Conservation (phyloP, 2,888 invertebrate genomes). For the Suillia variegata region DNA sequence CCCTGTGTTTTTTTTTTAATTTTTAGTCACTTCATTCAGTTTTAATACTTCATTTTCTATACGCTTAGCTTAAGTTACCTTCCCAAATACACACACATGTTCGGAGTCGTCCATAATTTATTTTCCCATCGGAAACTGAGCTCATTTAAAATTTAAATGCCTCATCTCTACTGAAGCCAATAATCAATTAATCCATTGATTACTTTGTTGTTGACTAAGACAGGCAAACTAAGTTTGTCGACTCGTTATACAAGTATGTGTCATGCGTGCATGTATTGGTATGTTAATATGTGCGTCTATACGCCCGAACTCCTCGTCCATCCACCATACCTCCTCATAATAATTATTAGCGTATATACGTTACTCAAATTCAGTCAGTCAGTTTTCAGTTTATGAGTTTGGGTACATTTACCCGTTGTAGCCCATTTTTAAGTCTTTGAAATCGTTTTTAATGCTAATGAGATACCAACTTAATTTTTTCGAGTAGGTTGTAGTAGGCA, state of each 20-base stretch:
- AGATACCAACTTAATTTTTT: constrained; percentile 40
- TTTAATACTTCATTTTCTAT: too few relatives aligned
- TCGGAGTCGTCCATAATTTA: constrained; percentile 29
- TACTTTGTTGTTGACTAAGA: constrained; percentile 19
- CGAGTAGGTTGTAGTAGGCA: constrained; percentile 12
- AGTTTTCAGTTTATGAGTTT: too few relatives aligned
- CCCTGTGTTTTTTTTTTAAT: too few relatives aligned
- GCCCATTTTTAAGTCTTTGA: not conserved
- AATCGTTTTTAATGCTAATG: constrained; percentile 49
- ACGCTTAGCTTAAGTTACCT: too few relatives aligned
- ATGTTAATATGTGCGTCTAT: not conserved
- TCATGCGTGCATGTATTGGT: not conserved
- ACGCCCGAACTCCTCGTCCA: not conserved
- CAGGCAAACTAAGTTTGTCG: not conserved
- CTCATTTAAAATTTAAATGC: constrained; percentile 34
- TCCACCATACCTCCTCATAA: constrained; percentile 33
- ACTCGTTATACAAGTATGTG: not conserved
- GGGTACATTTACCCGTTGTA: too few relatives aligned
- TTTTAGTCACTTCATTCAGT: too few relatives aligned
- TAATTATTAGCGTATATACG: not conserved
- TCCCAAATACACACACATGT: too few relatives aligned
- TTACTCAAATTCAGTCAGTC: not conserved
- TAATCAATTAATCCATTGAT: constrained; percentile 57
- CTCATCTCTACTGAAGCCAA: constrained; percentile 36
- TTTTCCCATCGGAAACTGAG: constrained; percentile 39